Evolutionary conservation across 2,888 invertebrate genomes (phyloP).

Genomic region (Cerceris rybyensis): DNA sequence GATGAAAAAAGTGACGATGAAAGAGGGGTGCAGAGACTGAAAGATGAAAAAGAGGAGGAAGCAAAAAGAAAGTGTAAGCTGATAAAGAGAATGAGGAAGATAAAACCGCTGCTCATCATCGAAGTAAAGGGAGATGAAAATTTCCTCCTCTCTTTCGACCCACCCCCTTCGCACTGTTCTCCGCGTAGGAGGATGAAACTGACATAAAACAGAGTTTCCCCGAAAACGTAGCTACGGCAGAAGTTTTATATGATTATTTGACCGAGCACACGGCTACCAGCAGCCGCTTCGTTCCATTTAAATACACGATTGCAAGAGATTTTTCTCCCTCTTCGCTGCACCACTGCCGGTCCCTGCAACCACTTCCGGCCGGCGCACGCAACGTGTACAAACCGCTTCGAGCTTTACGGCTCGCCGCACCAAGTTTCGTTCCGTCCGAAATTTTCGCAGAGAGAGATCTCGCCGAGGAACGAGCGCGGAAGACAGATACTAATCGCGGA

Average conservation of each 20-base stretch:
- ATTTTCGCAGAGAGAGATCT: conserved; percentile 35
- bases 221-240: conserved; percentile 17
- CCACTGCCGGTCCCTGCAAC: neutral
- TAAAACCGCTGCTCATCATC: neutral
- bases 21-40: neutral
- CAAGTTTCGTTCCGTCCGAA: conserved; percentile 36
- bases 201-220: conserved; percentile 36
- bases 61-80: too few relatives aligned
- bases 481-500: conserved; percentile 47
- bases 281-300: conserved; percentile 52
- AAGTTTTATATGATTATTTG: conserved; percentile 60
- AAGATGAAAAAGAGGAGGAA: neutral
- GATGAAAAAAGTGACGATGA: neutral
- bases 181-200: conserved; percentile 8
- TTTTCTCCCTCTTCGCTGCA: conserved; percentile 28
- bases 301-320: conserved; percentile 58
- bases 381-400: conserved; percentile 23
- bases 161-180: neutral
- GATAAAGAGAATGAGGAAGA: conserved; percentile 8
- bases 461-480: conserved; percentile 14
- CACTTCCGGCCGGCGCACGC: too few relatives aligned
- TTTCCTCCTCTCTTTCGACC: neutral
- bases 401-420: conserved; percentile 42
- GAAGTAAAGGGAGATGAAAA: neutral
- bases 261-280: conserved; percentile 50